These are phyloP conservation scores for Seriola quinqueradiata DNA, from an alignment of 2,113 vertebrate species.

Conservation along the genomic window DNA sequence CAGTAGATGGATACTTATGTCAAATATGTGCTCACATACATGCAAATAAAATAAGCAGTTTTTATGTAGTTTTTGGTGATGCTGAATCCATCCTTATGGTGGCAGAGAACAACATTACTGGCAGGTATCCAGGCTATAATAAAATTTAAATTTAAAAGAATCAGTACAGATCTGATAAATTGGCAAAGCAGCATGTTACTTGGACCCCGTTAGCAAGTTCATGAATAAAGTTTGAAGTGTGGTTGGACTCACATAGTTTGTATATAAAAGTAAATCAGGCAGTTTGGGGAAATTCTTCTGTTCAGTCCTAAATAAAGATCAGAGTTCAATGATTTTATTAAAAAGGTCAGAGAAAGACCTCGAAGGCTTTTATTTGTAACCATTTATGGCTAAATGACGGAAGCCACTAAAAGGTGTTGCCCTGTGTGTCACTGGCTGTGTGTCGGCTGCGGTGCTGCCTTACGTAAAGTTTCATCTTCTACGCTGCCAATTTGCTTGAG, in stretches of 20 bases:
- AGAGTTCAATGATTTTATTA: background rate
- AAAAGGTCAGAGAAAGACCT: slow-evolving; percentile 4
- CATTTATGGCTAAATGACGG: background rate
- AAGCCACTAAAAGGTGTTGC: background rate
- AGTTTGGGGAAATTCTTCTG: background rate
- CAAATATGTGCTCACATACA: background rate
- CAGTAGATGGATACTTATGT: no score
- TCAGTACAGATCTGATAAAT: slow-evolving; percentile 3
- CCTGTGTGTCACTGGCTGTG: background rate
- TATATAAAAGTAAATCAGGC: background rate
- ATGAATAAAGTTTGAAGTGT: slow-evolving; percentile 29
- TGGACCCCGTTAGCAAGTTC: slow-evolving; percentile 18
- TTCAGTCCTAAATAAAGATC: background rate
- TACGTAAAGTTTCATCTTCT: slow-evolving; percentile 8
- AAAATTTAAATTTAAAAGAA: background rate
- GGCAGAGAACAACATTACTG: slow-evolving; percentile 9
- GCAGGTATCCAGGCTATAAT: background rate
- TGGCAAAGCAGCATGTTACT: slow-evolving; percentile 11
- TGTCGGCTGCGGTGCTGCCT: background rate
- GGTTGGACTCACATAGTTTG: background rate
- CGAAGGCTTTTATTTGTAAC: slow-evolving; percentile 1
- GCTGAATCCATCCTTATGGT: background rate
- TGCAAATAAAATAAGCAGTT: background rate
- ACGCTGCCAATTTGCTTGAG: slow-evolving; percentile 33
- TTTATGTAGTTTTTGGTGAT: background rate